Evolutionary conservation across 2,113 vertebrate genomes (phyloP).

Genomic region (Cochlearius cochlearius): DNA sequence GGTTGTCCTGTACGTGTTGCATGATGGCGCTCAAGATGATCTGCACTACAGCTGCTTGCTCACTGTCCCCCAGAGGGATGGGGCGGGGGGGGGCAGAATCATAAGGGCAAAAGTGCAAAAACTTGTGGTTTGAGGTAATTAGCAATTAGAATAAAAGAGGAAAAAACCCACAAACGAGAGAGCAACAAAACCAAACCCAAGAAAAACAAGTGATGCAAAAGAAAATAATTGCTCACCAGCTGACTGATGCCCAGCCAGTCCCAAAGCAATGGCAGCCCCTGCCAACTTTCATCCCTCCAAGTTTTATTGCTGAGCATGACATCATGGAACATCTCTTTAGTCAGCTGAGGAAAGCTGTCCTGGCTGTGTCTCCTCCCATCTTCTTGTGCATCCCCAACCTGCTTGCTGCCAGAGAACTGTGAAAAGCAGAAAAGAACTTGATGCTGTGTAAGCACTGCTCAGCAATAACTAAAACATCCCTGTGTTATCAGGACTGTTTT

Average conservation of each 20-base stretch:
- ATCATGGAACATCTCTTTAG: neutral
- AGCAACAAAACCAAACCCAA: neutral
- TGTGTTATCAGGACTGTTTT: neutral
- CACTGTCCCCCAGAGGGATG: neutral
- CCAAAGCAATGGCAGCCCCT: neutral
- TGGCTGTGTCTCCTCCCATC: neutral
- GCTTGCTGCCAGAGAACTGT: neutral
- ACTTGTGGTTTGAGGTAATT: neutral
- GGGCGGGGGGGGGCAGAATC: neutral
- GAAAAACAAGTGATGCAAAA: neutral
- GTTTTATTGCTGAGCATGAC: neutral
- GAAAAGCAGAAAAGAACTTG: neutral
- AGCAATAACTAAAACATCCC: neutral
- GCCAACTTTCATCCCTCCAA: neutral
- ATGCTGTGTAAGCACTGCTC: neutral
- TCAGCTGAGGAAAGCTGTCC: neutral
- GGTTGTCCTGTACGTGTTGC: too few relatives aligned
- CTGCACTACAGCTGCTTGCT: neutral
- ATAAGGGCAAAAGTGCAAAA: neutral
- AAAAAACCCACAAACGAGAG: fast-evolving
- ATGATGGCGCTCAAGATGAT: too few relatives aligned
- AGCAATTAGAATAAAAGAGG: neutral
- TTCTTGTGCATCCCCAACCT: neutral
- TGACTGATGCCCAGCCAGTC: neutral
- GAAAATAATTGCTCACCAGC: neutral